phyloP scores from a whole-genome alignment of 2,888 invertebrate genomes.

The Chrysina gloriosa region DNA sequence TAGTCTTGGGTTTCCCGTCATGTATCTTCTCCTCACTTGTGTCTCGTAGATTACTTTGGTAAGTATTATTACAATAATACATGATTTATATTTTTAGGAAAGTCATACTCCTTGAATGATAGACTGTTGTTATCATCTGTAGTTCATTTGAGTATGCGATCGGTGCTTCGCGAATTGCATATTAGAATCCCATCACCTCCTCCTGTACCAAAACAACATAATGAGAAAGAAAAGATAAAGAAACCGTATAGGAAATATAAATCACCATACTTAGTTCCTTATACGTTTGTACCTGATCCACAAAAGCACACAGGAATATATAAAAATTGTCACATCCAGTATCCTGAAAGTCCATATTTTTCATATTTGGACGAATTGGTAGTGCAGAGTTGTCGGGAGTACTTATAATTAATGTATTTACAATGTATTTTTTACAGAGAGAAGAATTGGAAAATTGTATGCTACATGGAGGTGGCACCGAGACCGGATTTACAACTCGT shows the following conservation, averaged over 20 bases:
- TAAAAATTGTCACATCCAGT: constrained; percentile 55
- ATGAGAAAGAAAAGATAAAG: constrained; percentile 28
- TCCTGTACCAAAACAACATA: constrained; percentile 34
- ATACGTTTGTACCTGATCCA: constrained; percentile 49
- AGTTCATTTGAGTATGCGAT: constrained; percentile 59
- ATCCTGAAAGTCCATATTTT: constrained; percentile 60
- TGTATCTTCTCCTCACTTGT: too few relatives aligned
- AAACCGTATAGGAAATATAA: constrained; percentile 46
- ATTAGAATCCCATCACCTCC: constrained; percentile 63
- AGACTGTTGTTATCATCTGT: constrained; percentile 61
- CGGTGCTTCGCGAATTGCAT: constrained; percentile 62
- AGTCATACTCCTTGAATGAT: constrained; percentile 60
- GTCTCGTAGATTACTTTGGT: too few relatives aligned
- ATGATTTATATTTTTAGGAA: constrained; percentile 46
- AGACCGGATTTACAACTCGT: too few relatives aligned
- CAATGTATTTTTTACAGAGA: not conserved
- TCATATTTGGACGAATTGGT: constrained; percentile 55
- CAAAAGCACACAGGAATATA: constrained; percentile 55
- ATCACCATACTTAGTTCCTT: constrained; percentile 60
- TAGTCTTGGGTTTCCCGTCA: too few relatives aligned
- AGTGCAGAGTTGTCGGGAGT: constrained; percentile 22
- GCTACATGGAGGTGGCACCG: not conserved
- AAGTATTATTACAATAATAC: too few relatives aligned
- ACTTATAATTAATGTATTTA: not conserved
- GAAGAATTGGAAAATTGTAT: not conserved